Base-by-base conservation (phyloP, 2,888 invertebrate species). In the Exephanes ischioxanthus region DNA sequence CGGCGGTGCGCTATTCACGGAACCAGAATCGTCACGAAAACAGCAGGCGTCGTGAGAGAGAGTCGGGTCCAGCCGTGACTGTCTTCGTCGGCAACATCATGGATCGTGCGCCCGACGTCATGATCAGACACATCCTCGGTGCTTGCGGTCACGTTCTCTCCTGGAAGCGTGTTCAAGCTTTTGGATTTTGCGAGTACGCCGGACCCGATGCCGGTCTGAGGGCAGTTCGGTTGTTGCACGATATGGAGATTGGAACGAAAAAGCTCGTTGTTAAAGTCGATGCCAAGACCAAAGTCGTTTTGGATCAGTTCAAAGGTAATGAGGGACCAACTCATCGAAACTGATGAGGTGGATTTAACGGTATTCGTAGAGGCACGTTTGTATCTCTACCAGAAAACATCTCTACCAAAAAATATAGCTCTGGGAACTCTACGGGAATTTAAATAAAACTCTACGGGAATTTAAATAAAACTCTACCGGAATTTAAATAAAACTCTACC, bases 11-110 rank as follows among this genome's bases (percentile, higher is more conserved):
- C 78, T 94, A 93, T 85, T 90, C 89, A 51, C 90, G 93, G 67
- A 93, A 93, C 88, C 93, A 93, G 87, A 92, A 91, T 85, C 91
- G 94, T 3, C 92, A 94, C 85, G 93, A 93, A 79, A 92, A 92
- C 78, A 92, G 91, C 81, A 91, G 93, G 41, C 92, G 92, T 48
- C 91, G 94, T 1, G 94, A 94, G 84, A 89, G 94, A 82, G 94
- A 94, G 87, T 89, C 92, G 2, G 98, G 98, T 0, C 99, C 99
- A 0, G 97, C 98, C 0, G 98, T 99, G 51, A 99, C 99, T 0
- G 99, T 99, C 2, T 99, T 99, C 95, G 98, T 99, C 71, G 99
- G 99, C 68, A 99, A 99, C 94, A 99, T 99, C 82, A 97, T 98
- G 92, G 98, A 99, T 90, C 96, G 97, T 90, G 99, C 98, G 58